These are phyloP conservation scores for Drosophila guanche DNA, from an alignment of 1,140 invertebrate species.

Conservation along the genomic window DNA sequence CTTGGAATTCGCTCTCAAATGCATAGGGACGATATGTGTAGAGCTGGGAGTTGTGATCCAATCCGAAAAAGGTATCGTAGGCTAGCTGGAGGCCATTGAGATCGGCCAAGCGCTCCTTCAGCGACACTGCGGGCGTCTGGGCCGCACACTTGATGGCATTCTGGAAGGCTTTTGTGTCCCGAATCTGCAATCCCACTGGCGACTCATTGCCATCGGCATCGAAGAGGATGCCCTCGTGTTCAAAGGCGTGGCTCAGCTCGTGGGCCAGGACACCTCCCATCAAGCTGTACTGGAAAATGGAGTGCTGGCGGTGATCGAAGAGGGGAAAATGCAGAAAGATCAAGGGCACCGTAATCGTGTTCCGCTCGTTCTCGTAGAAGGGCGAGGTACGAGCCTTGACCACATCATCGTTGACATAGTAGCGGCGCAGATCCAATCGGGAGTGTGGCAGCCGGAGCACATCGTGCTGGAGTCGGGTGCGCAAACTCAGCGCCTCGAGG, in stretches of 20 bases:
- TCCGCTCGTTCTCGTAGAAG: constrained; percentile 68
- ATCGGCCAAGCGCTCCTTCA: constrained; percentile 71
- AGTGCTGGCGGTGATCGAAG: constrained; percentile 55
- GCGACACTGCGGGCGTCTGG: constrained; percentile 16
- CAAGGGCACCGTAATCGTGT: constrained; percentile 57
- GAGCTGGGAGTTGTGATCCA: constrained; percentile 22
- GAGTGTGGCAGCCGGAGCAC: constrained; percentile 24
- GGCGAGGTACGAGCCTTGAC: constrained; percentile 58
- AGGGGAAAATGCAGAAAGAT: constrained; percentile 65
- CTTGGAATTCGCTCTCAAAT: constrained; percentile 39
- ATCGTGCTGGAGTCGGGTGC: constrained; percentile 51
- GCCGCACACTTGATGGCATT: constrained; percentile 40
- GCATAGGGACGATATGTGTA: constrained; percentile 41
- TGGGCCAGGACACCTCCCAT: constrained; percentile 64
- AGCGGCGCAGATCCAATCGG: constrained; percentile 28
- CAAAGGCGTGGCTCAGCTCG: constrained; percentile 68
- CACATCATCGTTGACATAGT: constrained; percentile 73
- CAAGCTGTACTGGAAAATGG: constrained; percentile 54
- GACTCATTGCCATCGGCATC: constrained; percentile 59
- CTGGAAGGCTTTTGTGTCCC: constrained; percentile 18
- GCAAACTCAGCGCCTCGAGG: constrained; percentile 36
- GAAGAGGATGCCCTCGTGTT: constrained; percentile 61
- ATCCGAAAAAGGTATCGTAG: constrained; percentile 60
- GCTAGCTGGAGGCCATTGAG: constrained; percentile 68
- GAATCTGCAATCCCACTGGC: constrained; percentile 44